Evolutionary conservation across 2,113 vertebrate genomes (phyloP).

Genomic region (Dinomys branickii): DNA sequence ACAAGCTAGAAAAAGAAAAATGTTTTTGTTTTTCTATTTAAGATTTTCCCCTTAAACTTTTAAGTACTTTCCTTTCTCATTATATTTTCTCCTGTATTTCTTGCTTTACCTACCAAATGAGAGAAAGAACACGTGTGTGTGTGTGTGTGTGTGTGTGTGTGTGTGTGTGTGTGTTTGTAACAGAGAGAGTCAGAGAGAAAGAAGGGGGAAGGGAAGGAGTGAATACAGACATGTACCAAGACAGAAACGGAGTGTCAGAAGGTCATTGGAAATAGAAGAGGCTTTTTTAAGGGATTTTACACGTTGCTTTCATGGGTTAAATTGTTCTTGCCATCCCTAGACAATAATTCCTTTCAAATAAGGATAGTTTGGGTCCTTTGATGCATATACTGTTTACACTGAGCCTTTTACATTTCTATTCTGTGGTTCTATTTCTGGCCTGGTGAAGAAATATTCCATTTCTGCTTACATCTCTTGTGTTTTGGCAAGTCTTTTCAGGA

Average conservation of each 20-base stretch:
- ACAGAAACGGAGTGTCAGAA: not conserved
- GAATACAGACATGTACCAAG: not conserved
- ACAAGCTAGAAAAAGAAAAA: constrained; percentile 28
- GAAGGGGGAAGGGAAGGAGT: no score
- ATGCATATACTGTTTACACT: not conserved
- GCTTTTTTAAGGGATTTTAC: not conserved
- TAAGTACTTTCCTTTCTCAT: not conserved
- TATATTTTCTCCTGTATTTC: not conserved
- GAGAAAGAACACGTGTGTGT: not conserved
- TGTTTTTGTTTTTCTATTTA: constrained; percentile 29
- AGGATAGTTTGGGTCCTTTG: not conserved
- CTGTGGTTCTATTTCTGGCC: constrained; percentile 8
- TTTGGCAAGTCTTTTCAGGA: not conserved
- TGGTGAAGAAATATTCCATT: not conserved
- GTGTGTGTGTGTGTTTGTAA: not conserved
- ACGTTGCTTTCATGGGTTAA: not conserved
- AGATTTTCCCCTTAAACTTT: constrained; percentile 37
- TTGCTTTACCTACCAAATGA: not conserved
- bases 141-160: not conserved
- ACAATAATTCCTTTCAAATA: not conserved
- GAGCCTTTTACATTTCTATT: constrained; percentile 15
- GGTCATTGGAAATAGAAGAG: not conserved
- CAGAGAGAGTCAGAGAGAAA: not conserved
- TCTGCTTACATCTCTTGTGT: not conserved
- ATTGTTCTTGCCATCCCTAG: not conserved